These are phyloP conservation scores for Nowickia ferox DNA, from an alignment of 2,888 invertebrate genomes.

Conservation along the genomic window DNA sequence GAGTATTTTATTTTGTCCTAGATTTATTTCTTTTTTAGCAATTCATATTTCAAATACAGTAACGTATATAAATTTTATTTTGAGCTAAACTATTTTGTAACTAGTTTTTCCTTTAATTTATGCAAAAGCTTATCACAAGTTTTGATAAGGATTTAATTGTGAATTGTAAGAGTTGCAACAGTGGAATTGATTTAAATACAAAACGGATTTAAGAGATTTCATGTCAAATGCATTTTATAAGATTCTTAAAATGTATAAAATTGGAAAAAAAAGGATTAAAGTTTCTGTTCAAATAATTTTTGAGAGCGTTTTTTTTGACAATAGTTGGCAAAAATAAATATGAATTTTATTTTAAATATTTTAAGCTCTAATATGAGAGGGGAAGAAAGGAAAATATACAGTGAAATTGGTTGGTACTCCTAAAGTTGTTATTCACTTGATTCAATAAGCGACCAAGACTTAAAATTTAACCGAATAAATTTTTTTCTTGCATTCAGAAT, in stretches of 20 bases:
- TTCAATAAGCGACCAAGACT: too few species aligned
- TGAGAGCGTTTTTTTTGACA: background rate
- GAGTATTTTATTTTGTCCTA: conserved; percentile 31
- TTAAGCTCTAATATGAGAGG: too few species aligned
- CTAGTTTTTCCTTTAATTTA: conserved; percentile 9
- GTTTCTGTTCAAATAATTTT: background rate
- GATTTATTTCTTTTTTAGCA: conserved; percentile 43
- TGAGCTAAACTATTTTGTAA: conserved; percentile 32
- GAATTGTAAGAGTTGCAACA: background rate
- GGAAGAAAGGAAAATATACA: too few species aligned
- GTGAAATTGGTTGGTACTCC: too few species aligned
- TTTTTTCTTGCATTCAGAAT: too few species aligned
- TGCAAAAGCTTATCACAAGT: conserved; percentile 34
- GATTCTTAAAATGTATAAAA: conserved; percentile 10
- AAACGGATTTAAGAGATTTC: conserved; percentile 18
- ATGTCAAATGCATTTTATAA: conserved; percentile 26
- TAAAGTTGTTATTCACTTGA: too few species aligned
- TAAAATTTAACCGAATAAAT: too few species aligned
- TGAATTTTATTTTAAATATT: too few species aligned
- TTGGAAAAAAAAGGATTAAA: background rate
- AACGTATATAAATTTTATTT: conserved; percentile 32
- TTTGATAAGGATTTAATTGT: conserved; percentile 43
- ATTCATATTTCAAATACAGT: conserved; percentile 49
- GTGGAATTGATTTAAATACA: conserved; percentile 15
- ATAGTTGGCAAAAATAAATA: too few species aligned